Conservation (phyloP, 2,888 invertebrate species). For the Campoplex capitator region DNA sequence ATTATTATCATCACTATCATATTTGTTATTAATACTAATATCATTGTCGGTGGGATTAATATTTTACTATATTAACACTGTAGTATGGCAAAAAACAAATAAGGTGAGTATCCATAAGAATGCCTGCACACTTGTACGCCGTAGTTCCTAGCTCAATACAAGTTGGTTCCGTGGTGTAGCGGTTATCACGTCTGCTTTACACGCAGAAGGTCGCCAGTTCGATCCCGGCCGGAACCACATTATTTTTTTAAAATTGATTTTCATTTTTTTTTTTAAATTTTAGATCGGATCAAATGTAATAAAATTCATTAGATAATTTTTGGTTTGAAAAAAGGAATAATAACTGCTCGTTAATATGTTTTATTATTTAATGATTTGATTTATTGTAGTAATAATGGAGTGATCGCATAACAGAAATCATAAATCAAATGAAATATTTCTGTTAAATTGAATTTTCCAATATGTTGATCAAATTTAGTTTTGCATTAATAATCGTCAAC, state of each 20-base stretch:
- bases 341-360: neutral
- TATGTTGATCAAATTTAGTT: too few relatives aligned
- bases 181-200: slow-evolving; percentile 84
- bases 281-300: neutral
- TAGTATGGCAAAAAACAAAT: neutral
- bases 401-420: too few relatives aligned
- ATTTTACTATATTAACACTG: neutral
- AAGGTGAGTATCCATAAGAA: neutral
- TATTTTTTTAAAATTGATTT: slow-evolving; percentile 68
- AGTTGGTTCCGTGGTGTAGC: slow-evolving; percentile 85
- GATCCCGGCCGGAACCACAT: slow-evolving; percentile 86
- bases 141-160: neutral
- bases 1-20: too few relatives aligned
- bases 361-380: neutral
- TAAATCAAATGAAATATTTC: neutral
- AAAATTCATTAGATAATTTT: neutral
- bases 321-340: neutral
- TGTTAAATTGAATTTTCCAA: too few relatives aligned
- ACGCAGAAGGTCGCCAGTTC: slow-evolving; percentile 87
- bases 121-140: neutral
- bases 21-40: too few relatives aligned
- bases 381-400: neutral
- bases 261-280: slow-evolving; percentile 2
- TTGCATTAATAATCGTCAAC: too few relatives aligned
- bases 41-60: neutral